Evolutionary conservation across 2,888 invertebrate species (phyloP), one percentile per base, ranked within the genome.

Genomic region (Liopterus haemorrhoidalis): DNA sequence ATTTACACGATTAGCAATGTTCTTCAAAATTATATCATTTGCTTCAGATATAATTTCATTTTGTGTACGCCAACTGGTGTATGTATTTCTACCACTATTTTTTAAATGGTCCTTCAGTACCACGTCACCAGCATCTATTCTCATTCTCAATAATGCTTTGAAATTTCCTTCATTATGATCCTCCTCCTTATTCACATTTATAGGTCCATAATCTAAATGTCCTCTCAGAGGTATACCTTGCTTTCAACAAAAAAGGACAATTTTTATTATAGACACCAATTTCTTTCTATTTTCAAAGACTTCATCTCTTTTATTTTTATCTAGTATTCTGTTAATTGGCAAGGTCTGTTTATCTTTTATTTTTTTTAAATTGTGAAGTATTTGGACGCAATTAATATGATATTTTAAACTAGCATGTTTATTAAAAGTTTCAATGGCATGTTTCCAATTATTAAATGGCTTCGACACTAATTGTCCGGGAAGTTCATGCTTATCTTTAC

Each of bases 111-210:
- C 56, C 53, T 44, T 53, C 41, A 24, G 31, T 33, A 52, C 40
- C 15, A 55, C 50, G n/a, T 49, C 41, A 48, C 60, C 57, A 20
- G 59, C 60, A 41, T 48, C 39, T 16, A 54, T 48, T 37, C 57
- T 40, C 43, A 54, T 57, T 12, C 52, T 42, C 20, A 63, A 51
- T 20, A 63, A 50, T 28, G 49, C 55, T 39, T 56, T 41, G 43
- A 62, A 61, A 48, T 58, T 58, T 27, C 60, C 57, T 32, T 58
- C 56, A 43, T 58, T 56, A 40, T 45, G 42, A 12, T 43, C 33
- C 24, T 51, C 53, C 33, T 25, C 30, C 18, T 14, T 16, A 37
- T 42, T 11, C 19, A 41, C 16, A 31, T 30, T 25, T 15, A 47
- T 27, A 15, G 22, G 19, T 33, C 52, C 57, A 24, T 32, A 38